Evolutionary conservation across 2,888 invertebrate species (phyloP).

Genomic region (Aphodius sticticus): DNA sequence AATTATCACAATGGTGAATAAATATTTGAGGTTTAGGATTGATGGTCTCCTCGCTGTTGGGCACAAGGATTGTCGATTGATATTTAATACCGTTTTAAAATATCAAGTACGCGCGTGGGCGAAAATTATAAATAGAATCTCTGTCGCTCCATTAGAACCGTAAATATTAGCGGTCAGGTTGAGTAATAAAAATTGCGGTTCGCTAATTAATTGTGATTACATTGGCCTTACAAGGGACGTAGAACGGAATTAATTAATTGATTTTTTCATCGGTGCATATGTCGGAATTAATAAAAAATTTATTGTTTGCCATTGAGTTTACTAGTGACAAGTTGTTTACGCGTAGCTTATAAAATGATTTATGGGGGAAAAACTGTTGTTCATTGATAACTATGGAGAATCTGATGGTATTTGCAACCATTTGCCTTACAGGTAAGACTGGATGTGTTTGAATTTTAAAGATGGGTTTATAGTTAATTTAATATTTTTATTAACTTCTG

Average conservation of each 20-base stretch:
- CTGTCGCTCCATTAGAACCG: neutral
- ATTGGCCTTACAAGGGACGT: neutral
- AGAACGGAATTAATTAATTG: neutral
- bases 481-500: too few relatives aligned
- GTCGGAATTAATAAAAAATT: neutral
- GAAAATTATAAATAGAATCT: neutral
- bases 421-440: neutral
- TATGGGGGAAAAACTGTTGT: neutral
- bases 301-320: neutral
- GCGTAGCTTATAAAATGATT: neutral
- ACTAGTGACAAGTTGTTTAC: neutral
- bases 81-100: neutral
- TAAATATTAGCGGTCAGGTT: neutral
- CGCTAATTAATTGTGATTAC: neutral
- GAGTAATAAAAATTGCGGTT: neutral
- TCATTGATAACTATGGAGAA: neutral
- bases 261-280: neutral
- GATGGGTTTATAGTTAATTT: too few relatives aligned
- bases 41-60: neutral
- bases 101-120: constrained; percentile 4
- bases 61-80: neutral
- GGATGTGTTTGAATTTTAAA: too few relatives aligned
- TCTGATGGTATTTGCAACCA: neutral
- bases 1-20: neutral
- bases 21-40: neutral